phyloP scores from a whole-genome alignment of 2,888 invertebrate genomes.

The Dynastes maya region DNA sequence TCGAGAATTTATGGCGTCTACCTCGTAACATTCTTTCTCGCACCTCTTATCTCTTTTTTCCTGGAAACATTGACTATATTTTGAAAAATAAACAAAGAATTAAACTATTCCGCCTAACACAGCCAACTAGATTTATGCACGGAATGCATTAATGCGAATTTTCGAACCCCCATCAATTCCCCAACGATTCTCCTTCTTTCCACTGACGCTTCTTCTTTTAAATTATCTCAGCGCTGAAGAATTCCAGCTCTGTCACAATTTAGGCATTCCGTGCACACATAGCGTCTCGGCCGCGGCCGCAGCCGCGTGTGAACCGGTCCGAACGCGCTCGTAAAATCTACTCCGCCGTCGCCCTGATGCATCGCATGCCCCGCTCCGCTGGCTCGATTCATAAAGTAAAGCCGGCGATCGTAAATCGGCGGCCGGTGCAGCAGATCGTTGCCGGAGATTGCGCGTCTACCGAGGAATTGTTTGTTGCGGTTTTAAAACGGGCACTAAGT shows the following conservation, averaged over 20 bases:
- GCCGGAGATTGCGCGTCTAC: background rate
- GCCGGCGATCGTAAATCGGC: background rate
- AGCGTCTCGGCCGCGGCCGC: background rate
- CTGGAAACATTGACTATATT: too few relatives aligned
- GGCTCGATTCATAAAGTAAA: constrained; percentile 9
- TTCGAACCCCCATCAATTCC: too few relatives aligned
- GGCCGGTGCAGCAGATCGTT: background rate
- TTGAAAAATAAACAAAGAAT: too few relatives aligned
- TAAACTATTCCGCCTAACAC: too few relatives aligned
- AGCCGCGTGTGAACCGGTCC: constrained; percentile 2
- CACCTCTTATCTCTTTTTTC: too few relatives aligned
- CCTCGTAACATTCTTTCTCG: too few relatives aligned
- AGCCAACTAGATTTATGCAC: too few relatives aligned
- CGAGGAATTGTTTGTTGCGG: background rate
- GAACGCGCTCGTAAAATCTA: constrained; percentile 4
- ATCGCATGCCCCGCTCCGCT: background rate
- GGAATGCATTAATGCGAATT: too few relatives aligned
- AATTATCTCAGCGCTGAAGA: constrained; percentile 4
- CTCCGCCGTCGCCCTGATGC: background rate
- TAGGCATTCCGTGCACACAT: constrained; percentile 2
- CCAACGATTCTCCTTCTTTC: too few relatives aligned
- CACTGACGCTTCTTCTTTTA: background rate
- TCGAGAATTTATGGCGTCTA: too few relatives aligned
- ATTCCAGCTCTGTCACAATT: constrained; percentile 31
- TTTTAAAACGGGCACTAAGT: constrained; percentile 2